Percentiles rank a stretch among this genome's conserved stretches.
Conservation (phyloP, 2,797 vertebrate species). For the Megaceryle alcyon region DNA sequence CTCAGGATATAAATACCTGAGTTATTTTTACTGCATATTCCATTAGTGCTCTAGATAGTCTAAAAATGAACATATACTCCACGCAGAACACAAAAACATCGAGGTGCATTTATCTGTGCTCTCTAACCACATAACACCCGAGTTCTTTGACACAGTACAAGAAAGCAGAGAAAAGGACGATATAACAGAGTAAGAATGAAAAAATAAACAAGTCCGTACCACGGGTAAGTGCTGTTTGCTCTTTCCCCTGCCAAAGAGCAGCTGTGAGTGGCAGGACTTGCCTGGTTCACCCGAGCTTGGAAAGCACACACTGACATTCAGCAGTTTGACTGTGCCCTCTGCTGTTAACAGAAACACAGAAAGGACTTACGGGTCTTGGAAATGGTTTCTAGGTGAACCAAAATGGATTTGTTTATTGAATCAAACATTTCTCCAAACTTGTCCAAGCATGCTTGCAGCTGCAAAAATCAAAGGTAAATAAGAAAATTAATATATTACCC, state of each 20-base stretch:
- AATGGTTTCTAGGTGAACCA: conserved; percentile 70
- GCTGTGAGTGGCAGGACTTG: background rate
- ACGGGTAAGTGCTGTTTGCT: background rate
- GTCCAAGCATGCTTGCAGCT: conserved; percentile 77
- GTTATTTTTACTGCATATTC: conserved; percentile 12
- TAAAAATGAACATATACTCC: background rate
- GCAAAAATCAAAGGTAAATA: conserved; percentile 41
- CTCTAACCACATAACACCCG: background rate
- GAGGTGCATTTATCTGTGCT: background rate
- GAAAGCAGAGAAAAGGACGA: background rate
- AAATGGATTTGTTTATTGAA: conserved; percentile 70
- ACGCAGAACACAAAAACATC: background rate
- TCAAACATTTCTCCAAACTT: conserved; percentile 73
- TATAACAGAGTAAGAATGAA: background rate
- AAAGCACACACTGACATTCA: background rate
- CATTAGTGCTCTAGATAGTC: background rate
- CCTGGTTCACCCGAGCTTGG: background rate
- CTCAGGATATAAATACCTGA: conserved; percentile 8
- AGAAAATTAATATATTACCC: background rate
- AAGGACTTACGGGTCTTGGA: conserved; percentile 77
- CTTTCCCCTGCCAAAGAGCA: background rate
- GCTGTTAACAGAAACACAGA: conserved; percentile 44
- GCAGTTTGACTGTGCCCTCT: conserved; percentile 67
- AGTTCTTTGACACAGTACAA: background rate
- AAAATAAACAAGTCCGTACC: background rate